phyloP scores from a whole-genome alignment of 2,113 vertebrate species.

The Artemisiospiza belli region DNA sequence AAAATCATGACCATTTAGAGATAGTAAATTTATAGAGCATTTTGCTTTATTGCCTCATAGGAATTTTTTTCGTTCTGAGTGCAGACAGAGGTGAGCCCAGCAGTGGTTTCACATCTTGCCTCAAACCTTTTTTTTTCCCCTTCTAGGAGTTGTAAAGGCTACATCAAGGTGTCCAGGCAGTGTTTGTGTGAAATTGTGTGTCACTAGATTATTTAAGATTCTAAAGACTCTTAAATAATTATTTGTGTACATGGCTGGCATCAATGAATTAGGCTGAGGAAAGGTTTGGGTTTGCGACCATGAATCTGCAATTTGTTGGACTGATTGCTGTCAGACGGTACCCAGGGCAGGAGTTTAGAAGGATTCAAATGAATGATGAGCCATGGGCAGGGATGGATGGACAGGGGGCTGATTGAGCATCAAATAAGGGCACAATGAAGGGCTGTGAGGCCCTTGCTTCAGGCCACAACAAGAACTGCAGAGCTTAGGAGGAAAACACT shows the following conservation, averaged over 20 bases:
- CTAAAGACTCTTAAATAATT: neutral
- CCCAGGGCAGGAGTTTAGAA: neutral
- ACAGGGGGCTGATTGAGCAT: neutral
- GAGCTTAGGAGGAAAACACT: neutral
- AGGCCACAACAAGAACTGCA: neutral
- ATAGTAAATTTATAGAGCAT: neutral
- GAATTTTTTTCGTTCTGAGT: neutral
- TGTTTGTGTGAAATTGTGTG: neutral
- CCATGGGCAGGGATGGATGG: neutral
- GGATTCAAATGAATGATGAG: neutral
- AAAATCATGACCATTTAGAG: neutral
- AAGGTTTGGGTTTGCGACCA: neutral
- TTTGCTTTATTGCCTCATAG: neutral
- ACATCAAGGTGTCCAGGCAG: neutral
- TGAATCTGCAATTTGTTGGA: neutral
- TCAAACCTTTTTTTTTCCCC: neutral
- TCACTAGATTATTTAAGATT: neutral
- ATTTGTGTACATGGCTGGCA: neutral
- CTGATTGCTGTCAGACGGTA: neutral
- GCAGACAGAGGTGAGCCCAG: neutral
- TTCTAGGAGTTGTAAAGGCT: neutral
- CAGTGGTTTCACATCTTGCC: neutral
- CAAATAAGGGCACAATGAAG: neutral
- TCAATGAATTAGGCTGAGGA: neutral
- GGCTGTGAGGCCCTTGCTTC: neutral